These are phyloP conservation scores for Melanotaenia trifasciata DNA, from an alignment of 2,797 vertebrate genomes.

Conservation along the genomic window DNA sequence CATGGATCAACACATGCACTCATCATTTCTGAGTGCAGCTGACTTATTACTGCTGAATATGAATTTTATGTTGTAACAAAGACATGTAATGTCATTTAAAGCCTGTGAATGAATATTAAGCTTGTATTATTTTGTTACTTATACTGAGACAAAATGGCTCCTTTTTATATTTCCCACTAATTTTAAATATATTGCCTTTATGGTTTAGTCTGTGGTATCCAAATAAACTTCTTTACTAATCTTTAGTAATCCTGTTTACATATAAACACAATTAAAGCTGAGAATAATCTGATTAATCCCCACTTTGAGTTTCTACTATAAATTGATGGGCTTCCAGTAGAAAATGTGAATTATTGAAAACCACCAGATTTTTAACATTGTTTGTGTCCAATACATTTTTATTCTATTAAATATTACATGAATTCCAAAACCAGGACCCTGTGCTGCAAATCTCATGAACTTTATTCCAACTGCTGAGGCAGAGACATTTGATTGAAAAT, in stretches of 20 bases:
- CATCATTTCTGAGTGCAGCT: constrained; percentile 10
- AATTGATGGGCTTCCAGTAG: neutral
- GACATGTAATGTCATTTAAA: neutral
- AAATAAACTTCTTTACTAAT: constrained; percentile 55
- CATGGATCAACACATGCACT: constrained; percentile 5
- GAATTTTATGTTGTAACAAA: neutral
- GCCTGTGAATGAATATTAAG: neutral
- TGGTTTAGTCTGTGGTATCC: constrained; percentile 42
- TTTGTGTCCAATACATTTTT: too few species aligned
- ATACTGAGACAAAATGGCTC: constrained; percentile 11
- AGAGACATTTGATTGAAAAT: too few species aligned
- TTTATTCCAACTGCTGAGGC: too few species aligned
- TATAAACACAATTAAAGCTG: constrained; percentile 26
- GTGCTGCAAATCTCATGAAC: too few species aligned
- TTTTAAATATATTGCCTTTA: constrained; percentile 21
- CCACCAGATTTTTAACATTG: too few species aligned
- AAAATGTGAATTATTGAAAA: neutral
- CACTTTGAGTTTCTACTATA: neutral
- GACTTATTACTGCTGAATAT: neutral
- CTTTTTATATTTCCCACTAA: constrained; percentile 20
- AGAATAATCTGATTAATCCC: neutral
- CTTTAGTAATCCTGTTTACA: constrained; percentile 26
- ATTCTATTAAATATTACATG: too few species aligned
- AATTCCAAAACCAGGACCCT: neutral
- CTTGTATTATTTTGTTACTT: constrained; percentile 16